Evolutionary conservation across 53 echinoderm and acorn worm genomes (phyloP).

Genomic region (Holothuria leucospilota): DNA sequence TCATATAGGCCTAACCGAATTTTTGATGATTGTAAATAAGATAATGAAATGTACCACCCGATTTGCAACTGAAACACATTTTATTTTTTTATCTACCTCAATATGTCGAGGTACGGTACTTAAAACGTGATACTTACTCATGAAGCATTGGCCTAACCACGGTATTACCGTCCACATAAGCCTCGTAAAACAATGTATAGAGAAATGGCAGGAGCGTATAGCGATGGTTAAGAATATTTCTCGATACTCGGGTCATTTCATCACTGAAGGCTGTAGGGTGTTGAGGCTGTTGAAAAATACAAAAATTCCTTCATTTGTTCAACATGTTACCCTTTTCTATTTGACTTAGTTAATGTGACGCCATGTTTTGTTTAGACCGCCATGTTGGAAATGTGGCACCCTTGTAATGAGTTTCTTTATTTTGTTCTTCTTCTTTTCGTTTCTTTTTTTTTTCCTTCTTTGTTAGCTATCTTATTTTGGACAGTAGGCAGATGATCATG

Average conservation of each 20-base stretch:
- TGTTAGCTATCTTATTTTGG: too few relatives aligned
- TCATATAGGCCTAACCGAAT: too few relatives aligned
- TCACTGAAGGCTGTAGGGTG: constrained; percentile 89
- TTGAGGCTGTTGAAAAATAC: constrained; percentile 78
- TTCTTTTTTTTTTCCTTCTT: too few relatives aligned
- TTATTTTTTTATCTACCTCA: neutral
- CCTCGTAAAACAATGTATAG: constrained; percentile 90
- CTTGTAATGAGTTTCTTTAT: too few relatives aligned
- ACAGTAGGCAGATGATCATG: too few relatives aligned
- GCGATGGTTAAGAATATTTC: constrained; percentile 68
- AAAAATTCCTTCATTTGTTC: neutral
- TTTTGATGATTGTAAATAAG: too few relatives aligned
- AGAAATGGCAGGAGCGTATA: constrained; percentile 88
- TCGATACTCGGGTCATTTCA: constrained; percentile 68
- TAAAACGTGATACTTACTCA: constrained; percentile 68
- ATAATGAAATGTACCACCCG: too few relatives aligned
- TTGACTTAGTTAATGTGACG: too few relatives aligned
- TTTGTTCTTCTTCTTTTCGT: too few relatives aligned
- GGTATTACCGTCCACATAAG: constrained; percentile 75
- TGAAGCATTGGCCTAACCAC: constrained; percentile 89
- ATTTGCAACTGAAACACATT: too few relatives aligned
- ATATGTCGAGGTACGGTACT: neutral
- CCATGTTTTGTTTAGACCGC: too few relatives aligned
- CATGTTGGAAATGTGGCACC: too few relatives aligned
- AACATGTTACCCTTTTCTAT: neutral